Conservation (phyloP, 2,888 invertebrate species). For the Brachynemurus nebulosus region DNA sequence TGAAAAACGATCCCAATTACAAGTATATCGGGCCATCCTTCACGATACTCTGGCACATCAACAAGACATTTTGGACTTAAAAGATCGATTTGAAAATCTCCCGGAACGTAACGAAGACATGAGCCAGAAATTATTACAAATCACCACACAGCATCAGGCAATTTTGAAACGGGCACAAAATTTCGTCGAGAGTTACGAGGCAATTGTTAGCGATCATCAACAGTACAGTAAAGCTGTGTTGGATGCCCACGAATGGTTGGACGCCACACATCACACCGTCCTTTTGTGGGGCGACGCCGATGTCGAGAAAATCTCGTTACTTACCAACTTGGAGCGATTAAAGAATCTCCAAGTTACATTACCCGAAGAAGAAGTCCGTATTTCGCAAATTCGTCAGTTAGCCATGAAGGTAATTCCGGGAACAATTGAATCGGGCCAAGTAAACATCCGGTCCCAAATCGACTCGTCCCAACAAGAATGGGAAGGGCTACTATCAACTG, state of each 20-base stretch:
- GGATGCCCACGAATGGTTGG: slow-evolving; percentile 78
- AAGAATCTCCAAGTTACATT: slow-evolving; percentile 66
- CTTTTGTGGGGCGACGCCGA: slow-evolving; percentile 72
- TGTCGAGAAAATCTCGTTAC: slow-evolving; percentile 68
- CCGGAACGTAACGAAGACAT: slow-evolving; percentile 66
- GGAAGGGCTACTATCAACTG: slow-evolving; percentile 65
- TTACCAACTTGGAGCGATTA: slow-evolving; percentile 74
- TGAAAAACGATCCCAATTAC: slow-evolving; percentile 80
- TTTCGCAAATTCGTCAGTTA: slow-evolving; percentile 64
- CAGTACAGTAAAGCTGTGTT: slow-evolving; percentile 76
- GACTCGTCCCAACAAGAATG: slow-evolving; percentile 83
- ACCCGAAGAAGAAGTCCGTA: slow-evolving; percentile 73
- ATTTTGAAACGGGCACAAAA: slow-evolving; percentile 55
- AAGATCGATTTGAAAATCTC: slow-evolving; percentile 64
- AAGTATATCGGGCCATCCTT: slow-evolving; percentile 64
- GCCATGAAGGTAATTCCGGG: slow-evolving; percentile 85
- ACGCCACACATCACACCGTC: slow-evolving; percentile 69
- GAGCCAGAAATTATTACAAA: slow-evolving; percentile 50
- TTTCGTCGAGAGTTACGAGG: slow-evolving; percentile 75
- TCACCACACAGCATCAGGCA: slow-evolving; percentile 58
- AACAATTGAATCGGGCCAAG: slow-evolving; percentile 68
- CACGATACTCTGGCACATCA: slow-evolving; percentile 77
- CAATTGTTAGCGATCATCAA: slow-evolving; percentile 77
- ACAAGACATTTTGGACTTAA: slow-evolving; percentile 68
- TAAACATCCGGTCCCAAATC: slow-evolving; percentile 73